Evolutionary conservation across 2,797 vertebrate species (phyloP).

Genomic region (Chelonia mydas): DNA sequence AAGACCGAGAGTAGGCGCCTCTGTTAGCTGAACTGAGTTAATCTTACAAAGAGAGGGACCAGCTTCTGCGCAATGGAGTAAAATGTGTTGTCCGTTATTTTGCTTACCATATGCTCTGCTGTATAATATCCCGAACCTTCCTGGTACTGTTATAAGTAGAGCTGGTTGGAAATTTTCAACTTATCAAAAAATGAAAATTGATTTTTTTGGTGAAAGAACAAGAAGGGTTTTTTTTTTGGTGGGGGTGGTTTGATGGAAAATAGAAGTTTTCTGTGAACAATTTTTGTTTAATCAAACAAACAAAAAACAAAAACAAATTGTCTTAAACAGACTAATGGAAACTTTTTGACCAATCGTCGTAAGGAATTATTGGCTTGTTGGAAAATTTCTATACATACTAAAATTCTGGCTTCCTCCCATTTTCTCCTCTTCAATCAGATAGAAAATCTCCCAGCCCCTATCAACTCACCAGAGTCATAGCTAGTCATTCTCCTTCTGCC

Average conservation of each 20-base stretch:
- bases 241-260: too few relatives aligned
- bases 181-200: too few relatives aligned
- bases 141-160: neutral
- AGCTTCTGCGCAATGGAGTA: neutral
- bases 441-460: neutral
- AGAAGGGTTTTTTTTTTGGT: too few relatives aligned
- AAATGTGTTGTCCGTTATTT: neutral
- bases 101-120: neutral
- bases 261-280: neutral
- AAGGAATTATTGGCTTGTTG: neutral
- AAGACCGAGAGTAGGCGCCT: neutral
- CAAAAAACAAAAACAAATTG: neutral
- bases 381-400: neutral
- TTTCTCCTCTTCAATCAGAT: neutral
- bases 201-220: too few relatives aligned
- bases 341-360: neutral
- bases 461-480: neutral
- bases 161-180: neutral
- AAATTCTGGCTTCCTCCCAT: neutral
- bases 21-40: neutral
- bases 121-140: neutral
- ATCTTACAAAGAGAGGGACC: neutral
- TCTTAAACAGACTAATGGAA: neutral
- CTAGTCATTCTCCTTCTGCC: neutral
- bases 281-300: too few relatives aligned